Conservation (phyloP, 2,888 invertebrate genomes). For the Drosophila mimica region DNA sequence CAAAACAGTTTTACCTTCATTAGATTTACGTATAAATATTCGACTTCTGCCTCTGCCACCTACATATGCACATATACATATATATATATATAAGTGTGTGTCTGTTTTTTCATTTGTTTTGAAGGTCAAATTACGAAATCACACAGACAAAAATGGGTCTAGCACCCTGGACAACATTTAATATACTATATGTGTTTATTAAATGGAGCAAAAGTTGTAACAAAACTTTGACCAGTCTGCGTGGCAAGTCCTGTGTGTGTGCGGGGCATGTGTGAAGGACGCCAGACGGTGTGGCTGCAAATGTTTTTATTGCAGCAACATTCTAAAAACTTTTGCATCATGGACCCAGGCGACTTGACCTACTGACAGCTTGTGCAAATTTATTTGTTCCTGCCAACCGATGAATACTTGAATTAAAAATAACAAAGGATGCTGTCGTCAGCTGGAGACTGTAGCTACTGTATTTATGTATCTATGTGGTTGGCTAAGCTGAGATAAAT, state of each 20-base stretch:
- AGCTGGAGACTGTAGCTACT: background rate
- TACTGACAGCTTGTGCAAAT: conserved; percentile 47
- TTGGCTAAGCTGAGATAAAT: background rate
- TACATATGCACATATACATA: conserved; percentile 8
- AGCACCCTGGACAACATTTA: conserved; percentile 46
- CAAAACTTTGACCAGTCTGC: conserved; percentile 58
- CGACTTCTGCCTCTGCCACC: conserved; percentile 24
- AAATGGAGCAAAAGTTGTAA: conserved; percentile 73
- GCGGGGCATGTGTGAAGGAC: conserved; percentile 40
- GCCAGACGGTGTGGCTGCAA: conserved; percentile 36
- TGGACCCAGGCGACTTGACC: conserved; percentile 67
- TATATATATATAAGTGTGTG: conserved; percentile 1
- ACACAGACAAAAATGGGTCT: conserved; percentile 30
- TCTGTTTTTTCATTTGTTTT: conserved; percentile 58
- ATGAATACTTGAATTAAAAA: conserved; percentile 26
- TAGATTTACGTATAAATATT: conserved; percentile 75
- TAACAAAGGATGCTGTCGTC: conserved; percentile 15
- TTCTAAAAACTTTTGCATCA: conserved; percentile 63
- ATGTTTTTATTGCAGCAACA: conserved; percentile 49
- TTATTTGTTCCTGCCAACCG: conserved; percentile 39
- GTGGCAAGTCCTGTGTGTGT: background rate
- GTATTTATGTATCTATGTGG: conserved; percentile 5
- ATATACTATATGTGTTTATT: conserved; percentile 54
- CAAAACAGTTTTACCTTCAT: conserved; percentile 74
- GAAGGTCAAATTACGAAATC: conserved; percentile 65